Conservation (phyloP, 1,140 invertebrate species). For the Bradysia coprophila region DNA sequence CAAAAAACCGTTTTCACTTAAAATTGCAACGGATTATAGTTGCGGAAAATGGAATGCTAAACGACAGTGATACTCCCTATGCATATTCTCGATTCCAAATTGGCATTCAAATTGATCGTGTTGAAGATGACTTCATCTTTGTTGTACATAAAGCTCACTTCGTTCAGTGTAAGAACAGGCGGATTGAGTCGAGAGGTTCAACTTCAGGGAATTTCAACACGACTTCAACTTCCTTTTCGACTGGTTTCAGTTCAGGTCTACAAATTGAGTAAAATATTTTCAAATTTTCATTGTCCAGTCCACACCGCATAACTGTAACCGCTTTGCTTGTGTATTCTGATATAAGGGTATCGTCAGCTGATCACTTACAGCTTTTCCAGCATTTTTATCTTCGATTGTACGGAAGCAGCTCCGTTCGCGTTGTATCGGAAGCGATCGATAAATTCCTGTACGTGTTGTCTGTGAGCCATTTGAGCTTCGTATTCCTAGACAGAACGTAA, state of each 20-base stretch:
- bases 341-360: too few relatives aligned
- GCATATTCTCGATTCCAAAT: conserved; percentile 89
- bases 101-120: conserved; percentile 77
- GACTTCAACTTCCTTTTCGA: conserved; percentile 87
- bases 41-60: too few relatives aligned
- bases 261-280: conserved; percentile 11
- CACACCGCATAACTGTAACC: too few relatives aligned
- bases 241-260: conserved; percentile 85
- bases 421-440: conserved; percentile 98
- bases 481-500: too few relatives aligned
- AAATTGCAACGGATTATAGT: too few relatives aligned
- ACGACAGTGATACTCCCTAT: conserved; percentile 72
- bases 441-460: conserved; percentile 93
- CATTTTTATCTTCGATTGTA: conserved; percentile 98
- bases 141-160: conserved; percentile 78
- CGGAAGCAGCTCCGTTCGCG: conserved; percentile 92
- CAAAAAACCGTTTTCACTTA: too few relatives aligned
- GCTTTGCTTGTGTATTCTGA: too few relatives aligned
- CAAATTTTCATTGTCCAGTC: too few relatives aligned
- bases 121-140: conserved; percentile 55
- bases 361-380: conserved; percentile 91
- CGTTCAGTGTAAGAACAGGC: conserved; percentile 88
- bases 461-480: conserved; percentile 89
- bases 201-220: conserved; percentile 86
- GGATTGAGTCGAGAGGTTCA: conserved; percentile 76